These are phyloP conservation scores for Oopsacas minuta DNA, from an alignment of 37 sponge, comb jelly and placozoan genomes.

Conservation along the genomic window DNA sequence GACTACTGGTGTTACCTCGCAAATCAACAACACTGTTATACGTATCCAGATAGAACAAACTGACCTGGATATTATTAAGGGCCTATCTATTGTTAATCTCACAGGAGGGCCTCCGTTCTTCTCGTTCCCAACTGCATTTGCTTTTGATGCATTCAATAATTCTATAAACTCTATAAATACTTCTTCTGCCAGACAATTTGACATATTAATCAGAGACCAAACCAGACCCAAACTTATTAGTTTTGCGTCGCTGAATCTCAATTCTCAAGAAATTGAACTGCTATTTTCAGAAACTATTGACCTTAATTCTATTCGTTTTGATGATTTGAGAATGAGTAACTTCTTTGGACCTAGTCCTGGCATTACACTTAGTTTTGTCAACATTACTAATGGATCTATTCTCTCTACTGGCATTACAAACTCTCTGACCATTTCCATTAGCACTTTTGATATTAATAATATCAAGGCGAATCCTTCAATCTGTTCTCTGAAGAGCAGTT, in stretches of 20 bases:
- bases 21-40: slow-evolving; percentile 33
- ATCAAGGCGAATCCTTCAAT: not conserved
- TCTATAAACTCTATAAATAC: not conserved
- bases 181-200: not conserved
- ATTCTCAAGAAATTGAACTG: not conserved
- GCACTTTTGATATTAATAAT: not conserved
- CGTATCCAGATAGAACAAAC: slow-evolving; percentile 28
- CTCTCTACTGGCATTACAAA: not conserved
- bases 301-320: not conserved
- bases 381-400: not conserved
- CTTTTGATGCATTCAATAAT: not conserved
- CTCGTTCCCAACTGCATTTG: not conserved
- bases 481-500: not conserved
- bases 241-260: not conserved
- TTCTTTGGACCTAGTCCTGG: not conserved
- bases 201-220: not conserved
- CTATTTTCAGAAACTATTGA: not conserved
- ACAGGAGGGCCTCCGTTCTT: not conserved
- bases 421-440: not conserved
- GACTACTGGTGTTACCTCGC: slow-evolving; percentile 31
- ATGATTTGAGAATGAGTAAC: not conserved
- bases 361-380: not conserved
- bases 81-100: slow-evolving; percentile 24
- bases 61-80: slow-evolving; percentile 29
- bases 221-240: not conserved